Evolutionary conservation across 2,797 vertebrate species (phyloP), one percentile per base, ranked within the genome.

Genomic region (Peromyscus eremicus): DNA sequence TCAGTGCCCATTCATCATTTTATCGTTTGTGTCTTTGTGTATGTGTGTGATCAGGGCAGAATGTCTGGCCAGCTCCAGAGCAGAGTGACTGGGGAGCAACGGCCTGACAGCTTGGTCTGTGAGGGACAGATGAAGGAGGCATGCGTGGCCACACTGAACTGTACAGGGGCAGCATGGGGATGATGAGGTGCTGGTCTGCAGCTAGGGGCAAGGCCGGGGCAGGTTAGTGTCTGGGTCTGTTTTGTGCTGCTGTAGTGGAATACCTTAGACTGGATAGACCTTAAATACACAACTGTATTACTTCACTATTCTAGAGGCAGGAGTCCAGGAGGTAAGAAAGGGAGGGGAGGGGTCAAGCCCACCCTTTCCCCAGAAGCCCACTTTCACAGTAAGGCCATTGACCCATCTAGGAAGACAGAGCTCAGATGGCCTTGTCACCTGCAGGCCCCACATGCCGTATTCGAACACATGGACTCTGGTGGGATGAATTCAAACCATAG

Each of bases 121-220:
- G 86, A 25, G 17, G 11, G 32, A 16, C 1, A 23, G 46, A 17
- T 2, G 64, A 73, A 1, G 34, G 68, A 60, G 52, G n/a, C n/a
- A 4, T 16, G 34, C 1, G 25, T 73, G 49, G 49, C 9, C n/a
- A 4, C 0, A 4, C 57, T 34, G 83, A 49, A 43, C 64, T 4
- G 4, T 43, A 49, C 83, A n/a, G 40, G 70, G 82, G 49, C 57
- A 12, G 32, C 21, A 2, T 21, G 9, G 16, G 16, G 55, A 13
- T 34, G 0, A 0, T 1, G 21, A n/a, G 86, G 5, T 37, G 62
- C 79, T 29, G 6, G 77, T 23, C 55, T 27, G 4, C 0, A 5
- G 55, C 77, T 27, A 68, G 16, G 52, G 52, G 55, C 55, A 55
- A 55, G 55, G 55, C 55, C 16, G 13, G 16, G 16, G 52, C 52